These are phyloP conservation scores for Anser cygnoides DNA, from an alignment of 2,113 vertebrate genomes.

Conservation along the genomic window DNA sequence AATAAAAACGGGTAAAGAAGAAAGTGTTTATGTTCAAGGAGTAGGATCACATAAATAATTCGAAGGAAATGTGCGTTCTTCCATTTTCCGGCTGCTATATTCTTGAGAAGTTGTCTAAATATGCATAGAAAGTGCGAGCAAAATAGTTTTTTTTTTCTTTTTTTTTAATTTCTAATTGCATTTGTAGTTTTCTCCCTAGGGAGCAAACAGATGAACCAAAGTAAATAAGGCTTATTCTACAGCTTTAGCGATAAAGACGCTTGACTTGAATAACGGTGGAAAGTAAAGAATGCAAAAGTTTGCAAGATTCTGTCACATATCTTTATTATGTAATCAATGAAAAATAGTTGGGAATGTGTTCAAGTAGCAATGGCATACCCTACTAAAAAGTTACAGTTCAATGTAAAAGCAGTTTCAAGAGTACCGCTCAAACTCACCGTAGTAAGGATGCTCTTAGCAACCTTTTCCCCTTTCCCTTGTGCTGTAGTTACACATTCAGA, in stretches of 20 bases:
- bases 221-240: constrained; percentile 39
- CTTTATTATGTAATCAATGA: constrained; percentile 25
- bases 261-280: constrained; percentile 36
- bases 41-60: not conserved
- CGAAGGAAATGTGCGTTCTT: not conserved
- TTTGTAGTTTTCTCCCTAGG: not conserved
- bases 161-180: not conserved
- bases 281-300: constrained; percentile 16
- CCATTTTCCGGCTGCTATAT: not conserved
- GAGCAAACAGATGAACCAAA: constrained; percentile 41
- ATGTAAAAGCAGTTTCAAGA: not conserved
- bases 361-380: not conserved
- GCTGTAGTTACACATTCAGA: not conserved
- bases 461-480: not conserved
- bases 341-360: constrained; percentile 9
- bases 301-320: not conserved
- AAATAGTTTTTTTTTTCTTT: not conserved
- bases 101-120: constrained; percentile 2
- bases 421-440: not conserved
- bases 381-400: not conserved
- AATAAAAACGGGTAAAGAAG: not conserved
- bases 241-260: constrained; percentile 23
- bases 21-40: constrained; percentile 5
- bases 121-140: not conserved
- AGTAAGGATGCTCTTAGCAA: not conserved